Evolutionary conservation across 2,113 vertebrate genomes (phyloP), one percentile per base, ranked within the genome.

Genomic region (Guaruba guarouba): DNA sequence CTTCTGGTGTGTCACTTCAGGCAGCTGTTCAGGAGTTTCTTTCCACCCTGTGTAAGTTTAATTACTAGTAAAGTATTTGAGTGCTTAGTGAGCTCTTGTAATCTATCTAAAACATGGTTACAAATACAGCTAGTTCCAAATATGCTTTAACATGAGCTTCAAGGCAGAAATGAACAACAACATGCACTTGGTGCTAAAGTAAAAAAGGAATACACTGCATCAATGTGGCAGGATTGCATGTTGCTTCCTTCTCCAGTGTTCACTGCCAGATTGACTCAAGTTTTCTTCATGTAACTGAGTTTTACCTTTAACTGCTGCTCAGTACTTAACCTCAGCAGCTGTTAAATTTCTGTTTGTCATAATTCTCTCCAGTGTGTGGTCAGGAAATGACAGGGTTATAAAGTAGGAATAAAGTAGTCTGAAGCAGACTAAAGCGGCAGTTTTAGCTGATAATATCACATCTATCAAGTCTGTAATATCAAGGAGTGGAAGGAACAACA

Each of bases 11-110:
- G 63, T 80, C 20, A 28, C 43, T 88, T 91, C 23, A 59, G 76
- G 82, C 79, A 92, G 71, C 76, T 81, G 35, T 82, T 93, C 39
- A 90, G 73, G 73, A 76, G 52, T 90, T 90, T 88, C 18, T 75
- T 93, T 44, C 82, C 86, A 28, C 35, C 19, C 35, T 82, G 2
- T 82, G 33, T 83, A 81, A 91, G 55, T 83, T 88, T 75, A 93
- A 90, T 64, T 61, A 18, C 18, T 80, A 69, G 33, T 63, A 5
- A 77, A 88, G 48, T 86, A 28, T 74, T 43, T 48, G 64, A 93
- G 69, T 84, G 37, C 33, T 82, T 82, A 73, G 31, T 6, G 13
- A 87, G 46, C 29, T 83, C 43, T 64, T 90, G 41, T 49, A 49
- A 57, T 44, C 4, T 9, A 14, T 68, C 24, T 85, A 76, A 82